phyloP scores from a whole-genome alignment of 2,113 vertebrate genomes.

The Aphyosemion australe region DNA sequence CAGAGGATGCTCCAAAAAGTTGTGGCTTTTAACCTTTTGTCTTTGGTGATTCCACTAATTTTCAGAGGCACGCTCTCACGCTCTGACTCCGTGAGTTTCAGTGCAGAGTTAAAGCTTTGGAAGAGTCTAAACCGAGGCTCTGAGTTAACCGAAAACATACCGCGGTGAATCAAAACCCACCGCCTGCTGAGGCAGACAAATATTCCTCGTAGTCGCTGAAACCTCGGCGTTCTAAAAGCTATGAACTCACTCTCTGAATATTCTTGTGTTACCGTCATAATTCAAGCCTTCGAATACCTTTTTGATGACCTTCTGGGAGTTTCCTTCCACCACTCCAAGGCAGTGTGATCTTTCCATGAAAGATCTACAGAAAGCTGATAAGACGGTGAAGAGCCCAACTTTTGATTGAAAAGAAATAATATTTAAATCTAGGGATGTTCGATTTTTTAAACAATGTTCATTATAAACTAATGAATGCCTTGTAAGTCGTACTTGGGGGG shows the following conservation, averaged over 20 bases:
- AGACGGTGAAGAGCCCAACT: constrained; percentile 9
- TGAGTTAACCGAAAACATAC: constrained; percentile 7
- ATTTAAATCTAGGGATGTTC: no score
- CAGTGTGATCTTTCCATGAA: constrained; percentile 31
- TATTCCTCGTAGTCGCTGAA: background rate
- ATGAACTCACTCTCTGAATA: constrained; percentile 9
- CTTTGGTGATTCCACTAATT: constrained; percentile 1
- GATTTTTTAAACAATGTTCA: no score
- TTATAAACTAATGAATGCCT: no score
- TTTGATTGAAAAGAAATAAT: background rate
- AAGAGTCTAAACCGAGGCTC: background rate
- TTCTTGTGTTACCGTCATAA: constrained; percentile 16
- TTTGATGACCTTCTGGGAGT: constrained; percentile 17
- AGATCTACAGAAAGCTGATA: constrained; percentile 44
- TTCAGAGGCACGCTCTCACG: background rate
- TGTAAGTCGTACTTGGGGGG: no score
- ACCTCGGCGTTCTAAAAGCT: background rate
- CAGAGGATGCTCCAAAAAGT: constrained; percentile 1
- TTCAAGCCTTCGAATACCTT: constrained; percentile 20
- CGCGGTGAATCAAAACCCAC: background rate
- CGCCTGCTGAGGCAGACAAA: constrained; percentile 2
- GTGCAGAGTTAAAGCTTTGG: background rate
- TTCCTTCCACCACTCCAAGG: constrained; percentile 7
- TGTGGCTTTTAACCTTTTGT: constrained; percentile 27
- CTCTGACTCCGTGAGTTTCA: background rate